phyloP scores from a whole-genome alignment of 2,113 vertebrate species.

The Spermophilus dauricus region DNA sequence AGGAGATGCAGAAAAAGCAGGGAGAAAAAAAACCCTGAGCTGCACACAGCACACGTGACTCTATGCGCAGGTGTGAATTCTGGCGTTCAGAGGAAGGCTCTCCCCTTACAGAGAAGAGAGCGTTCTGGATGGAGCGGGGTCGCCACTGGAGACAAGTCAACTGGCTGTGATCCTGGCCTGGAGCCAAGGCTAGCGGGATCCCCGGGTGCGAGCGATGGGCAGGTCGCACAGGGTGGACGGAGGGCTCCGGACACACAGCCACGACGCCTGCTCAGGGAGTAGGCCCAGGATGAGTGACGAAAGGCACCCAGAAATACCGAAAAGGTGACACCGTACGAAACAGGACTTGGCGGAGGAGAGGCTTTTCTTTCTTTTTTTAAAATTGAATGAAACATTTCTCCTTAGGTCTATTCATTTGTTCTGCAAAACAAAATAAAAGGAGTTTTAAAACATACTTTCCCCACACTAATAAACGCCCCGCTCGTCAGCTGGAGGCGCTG shows the following conservation, averaged over 20 bases:
- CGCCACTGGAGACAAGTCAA: neutral
- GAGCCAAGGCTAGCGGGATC: neutral
- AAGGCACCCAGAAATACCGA: neutral
- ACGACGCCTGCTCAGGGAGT: too few relatives aligned
- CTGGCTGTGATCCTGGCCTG: too few relatives aligned
- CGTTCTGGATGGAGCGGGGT: neutral
- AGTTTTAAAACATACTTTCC: neutral
- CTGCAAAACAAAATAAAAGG: neutral
- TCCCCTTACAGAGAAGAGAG: neutral
- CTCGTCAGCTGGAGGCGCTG: neutral
- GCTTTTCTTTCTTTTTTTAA: neutral
- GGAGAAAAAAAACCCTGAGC: neutral
- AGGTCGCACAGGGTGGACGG: neutral
- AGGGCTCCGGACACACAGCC: neutral
- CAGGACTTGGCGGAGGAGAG: neutral
- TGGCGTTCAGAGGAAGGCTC: neutral
- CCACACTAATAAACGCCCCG: neutral
- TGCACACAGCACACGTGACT: neutral
- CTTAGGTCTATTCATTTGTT: neutral
- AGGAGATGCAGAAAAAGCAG: neutral
- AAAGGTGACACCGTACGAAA: neutral
- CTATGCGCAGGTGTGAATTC: neutral
- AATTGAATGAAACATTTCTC: neutral
- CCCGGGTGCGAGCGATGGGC: neutral
- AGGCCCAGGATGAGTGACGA: neutral